Conservation (phyloP, 1,140 invertebrate genomes). For the Thalassaphorura encarpata region DNA sequence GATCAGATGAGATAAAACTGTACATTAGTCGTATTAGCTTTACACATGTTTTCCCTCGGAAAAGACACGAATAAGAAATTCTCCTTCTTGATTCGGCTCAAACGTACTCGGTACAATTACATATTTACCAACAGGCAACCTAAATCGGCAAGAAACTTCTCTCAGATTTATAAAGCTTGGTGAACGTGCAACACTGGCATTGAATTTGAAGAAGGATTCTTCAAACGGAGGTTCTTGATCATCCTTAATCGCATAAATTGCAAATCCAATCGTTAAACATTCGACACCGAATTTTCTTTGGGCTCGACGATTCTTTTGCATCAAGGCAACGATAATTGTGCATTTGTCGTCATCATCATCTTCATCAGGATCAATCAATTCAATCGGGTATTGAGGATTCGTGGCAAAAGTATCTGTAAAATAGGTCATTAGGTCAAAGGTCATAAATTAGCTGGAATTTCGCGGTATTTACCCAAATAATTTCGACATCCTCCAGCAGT, state of each 20-base stretch:
- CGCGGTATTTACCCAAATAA: no score
- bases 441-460: no score
- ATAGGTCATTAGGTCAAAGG: no score
- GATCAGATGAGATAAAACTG: no score
- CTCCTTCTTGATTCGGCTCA: slow-evolving; percentile 88
- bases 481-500: slow-evolving; percentile 96
- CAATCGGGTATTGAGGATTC: slow-evolving; percentile 92
- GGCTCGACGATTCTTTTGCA: slow-evolving; percentile 86
- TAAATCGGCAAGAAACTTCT: slow-evolving; percentile 85
- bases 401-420: slow-evolving; percentile 89
- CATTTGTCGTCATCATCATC: slow-evolving; percentile 75
- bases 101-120: slow-evolving; percentile 96
- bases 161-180: slow-evolving; percentile 92
- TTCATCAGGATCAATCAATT: slow-evolving; percentile 65
- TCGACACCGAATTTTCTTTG: slow-evolving; percentile 87
- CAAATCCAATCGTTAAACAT: slow-evolving; percentile 89
- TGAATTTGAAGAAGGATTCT: slow-evolving; percentile 90
- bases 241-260: slow-evolving; percentile 76
- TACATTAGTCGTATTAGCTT: no score
- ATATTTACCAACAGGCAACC: slow-evolving; percentile 84
- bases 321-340: slow-evolving; percentile 83
- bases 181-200: slow-evolving; percentile 75
- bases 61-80: slow-evolving; percentile 91
- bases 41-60: no score
- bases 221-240: slow-evolving; percentile 55